Evolutionary conservation across 2,797 vertebrate species (phyloP).

Genomic region (Pseudochirops corinnae): DNA sequence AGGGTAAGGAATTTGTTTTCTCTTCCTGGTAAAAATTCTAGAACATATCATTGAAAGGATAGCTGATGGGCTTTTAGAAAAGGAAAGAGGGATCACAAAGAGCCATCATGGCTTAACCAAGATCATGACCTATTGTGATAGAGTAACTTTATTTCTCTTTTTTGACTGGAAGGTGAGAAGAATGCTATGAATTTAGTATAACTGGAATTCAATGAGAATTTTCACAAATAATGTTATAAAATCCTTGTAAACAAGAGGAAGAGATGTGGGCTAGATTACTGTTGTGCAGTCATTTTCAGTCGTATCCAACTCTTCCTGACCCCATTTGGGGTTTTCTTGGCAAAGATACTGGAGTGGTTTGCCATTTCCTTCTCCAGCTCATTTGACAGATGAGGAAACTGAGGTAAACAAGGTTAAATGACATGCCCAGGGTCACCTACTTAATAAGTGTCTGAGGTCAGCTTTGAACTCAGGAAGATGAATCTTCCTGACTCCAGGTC

Average conservation of each 20-base stretch:
- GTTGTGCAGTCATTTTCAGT: not conserved
- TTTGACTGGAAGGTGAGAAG: not conserved
- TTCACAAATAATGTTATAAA: not conserved
- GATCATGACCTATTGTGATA: not conserved
- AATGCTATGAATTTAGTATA: not conserved
- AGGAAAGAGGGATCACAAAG: not conserved
- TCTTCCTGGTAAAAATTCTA: not conserved
- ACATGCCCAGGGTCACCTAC: not conserved
- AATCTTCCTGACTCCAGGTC: not conserved
- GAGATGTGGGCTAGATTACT: not conserved
- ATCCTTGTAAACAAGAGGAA: not conserved
- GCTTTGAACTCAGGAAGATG: not conserved
- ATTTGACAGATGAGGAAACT: not conserved
- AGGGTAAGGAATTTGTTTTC: not conserved
- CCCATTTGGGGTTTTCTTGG: not conserved
- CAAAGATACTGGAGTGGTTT: not conserved
- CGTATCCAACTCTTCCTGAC: not conserved
- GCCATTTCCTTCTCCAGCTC: not conserved
- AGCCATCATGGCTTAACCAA: not conserved
- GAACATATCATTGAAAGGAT: not conserved
- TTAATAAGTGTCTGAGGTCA: not conserved
- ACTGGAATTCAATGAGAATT: not conserved
- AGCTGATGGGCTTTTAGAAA: not conserved
- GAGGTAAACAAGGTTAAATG: not conserved
- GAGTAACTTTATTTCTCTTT: not conserved